Evolutionary conservation across 2,888 invertebrate genomes (phyloP).

Genomic region (Argyresthia goedartella): DNA sequence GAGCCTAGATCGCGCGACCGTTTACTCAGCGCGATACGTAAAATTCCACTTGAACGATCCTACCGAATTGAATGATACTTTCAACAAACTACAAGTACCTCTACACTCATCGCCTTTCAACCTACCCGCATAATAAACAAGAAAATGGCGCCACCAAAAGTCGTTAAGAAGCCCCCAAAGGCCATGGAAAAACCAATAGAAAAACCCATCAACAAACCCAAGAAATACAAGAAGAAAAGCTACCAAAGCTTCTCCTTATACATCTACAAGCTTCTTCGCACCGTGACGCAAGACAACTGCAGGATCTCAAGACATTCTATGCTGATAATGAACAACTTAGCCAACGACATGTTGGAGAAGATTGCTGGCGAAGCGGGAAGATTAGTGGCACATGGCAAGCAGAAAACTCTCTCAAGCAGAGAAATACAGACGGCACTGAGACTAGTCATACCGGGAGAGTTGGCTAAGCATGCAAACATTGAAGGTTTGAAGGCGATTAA

Average conservation of each 20-base stretch:
- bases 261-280: conserved; percentile 74
- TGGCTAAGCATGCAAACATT: conserved; percentile 78
- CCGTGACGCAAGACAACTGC: conserved; percentile 59
- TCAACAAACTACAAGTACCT: too few species aligned
- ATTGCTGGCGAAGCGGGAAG: conserved; percentile 77
- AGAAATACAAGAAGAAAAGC: conserved; percentile 66
- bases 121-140: too few species aligned
- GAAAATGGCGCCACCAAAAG: conserved; percentile 40
- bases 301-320: conserved; percentile 68
- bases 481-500: conserved; percentile 74
- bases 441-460: conserved; percentile 77
- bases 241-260: conserved; percentile 69
- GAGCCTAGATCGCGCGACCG: too few species aligned
- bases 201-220: conserved; percentile 41
- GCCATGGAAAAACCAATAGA: conserved; percentile 44
- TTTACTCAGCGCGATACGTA: too few species aligned
- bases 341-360: conserved; percentile 80
- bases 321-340: conserved; percentile 81
- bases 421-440: conserved; percentile 79
- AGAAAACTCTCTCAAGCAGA: conserved; percentile 75
- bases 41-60: too few species aligned
- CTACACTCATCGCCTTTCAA: too few species aligned
- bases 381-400: conserved; percentile 73
- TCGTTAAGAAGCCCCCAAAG: conserved; percentile 32
- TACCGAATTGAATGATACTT: too few species aligned